Conservation (phyloP, 2,113 vertebrate genomes). For the Clarias batrachus region DNA sequence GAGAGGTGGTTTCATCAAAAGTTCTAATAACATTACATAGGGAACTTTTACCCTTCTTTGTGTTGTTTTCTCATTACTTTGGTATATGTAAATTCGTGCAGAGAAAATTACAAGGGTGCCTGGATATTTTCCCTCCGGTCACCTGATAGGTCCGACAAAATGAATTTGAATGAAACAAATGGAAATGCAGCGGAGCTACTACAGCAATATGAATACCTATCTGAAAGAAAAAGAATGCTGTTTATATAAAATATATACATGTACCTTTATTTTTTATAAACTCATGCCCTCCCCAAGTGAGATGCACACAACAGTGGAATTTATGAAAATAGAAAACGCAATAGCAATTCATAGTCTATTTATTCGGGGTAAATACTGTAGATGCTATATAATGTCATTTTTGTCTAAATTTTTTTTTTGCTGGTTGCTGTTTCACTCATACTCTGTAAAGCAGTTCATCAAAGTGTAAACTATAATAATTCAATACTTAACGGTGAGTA, state of each 20-base stretch:
- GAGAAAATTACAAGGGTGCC: conserved; percentile 37
- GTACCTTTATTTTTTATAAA: conserved; percentile 2
- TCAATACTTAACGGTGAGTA: conserved; percentile 47
- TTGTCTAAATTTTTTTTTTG: conserved; percentile 25
- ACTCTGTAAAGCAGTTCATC: conserved; percentile 35
- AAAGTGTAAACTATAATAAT: conserved; percentile 39
- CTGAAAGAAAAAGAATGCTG: conserved; percentile 25
- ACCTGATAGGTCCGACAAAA: conserved; percentile 29
- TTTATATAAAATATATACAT: background rate
- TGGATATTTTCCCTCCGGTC: conserved; percentile 40
- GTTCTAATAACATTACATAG: conserved; percentile 40
- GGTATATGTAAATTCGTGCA: conserved; percentile 43
- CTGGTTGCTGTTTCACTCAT: conserved; percentile 35
- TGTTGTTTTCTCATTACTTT: conserved; percentile 41
- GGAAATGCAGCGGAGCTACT: conserved; percentile 30
- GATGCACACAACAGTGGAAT: conserved; percentile 7
- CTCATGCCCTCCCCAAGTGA: background rate
- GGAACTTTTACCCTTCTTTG: conserved; percentile 44
- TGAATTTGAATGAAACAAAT: conserved; percentile 47
- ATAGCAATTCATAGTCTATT: conserved; percentile 8
- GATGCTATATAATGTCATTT: background rate
- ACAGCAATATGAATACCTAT: conserved; percentile 22
- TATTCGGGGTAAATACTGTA: conserved; percentile 5
- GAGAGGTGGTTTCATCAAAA: conserved; percentile 54
- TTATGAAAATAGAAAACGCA: conserved; percentile 3